Conservation (phyloP, 2,797 vertebrate genomes). For the Aeoliscus strigatus region DNA sequence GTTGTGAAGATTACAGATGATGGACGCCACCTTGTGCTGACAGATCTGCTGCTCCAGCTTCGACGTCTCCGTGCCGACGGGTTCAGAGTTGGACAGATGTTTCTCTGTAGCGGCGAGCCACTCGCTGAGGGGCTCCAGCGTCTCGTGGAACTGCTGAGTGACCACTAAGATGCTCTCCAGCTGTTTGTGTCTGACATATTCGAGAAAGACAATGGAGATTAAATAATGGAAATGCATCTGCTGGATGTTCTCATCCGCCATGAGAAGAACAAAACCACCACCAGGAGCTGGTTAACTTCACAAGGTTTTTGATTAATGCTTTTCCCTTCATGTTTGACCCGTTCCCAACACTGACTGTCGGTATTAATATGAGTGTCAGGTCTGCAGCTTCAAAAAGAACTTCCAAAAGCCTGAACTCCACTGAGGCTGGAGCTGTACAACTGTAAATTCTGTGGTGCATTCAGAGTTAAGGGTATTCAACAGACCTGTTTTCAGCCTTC, state of each 20-base stretch:
- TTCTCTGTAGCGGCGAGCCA: conserved; percentile 89
- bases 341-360: too few relatives aligned
- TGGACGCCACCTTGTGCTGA: conserved; percentile 83
- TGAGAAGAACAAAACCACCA: too few relatives aligned
- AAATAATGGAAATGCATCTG: background rate
- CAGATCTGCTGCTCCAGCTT: conserved; percentile 91
- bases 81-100: conserved; percentile 85
- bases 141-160: conserved; percentile 94
- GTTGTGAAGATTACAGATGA: background rate
- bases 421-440: too few relatives aligned
- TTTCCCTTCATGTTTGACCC: too few relatives aligned
- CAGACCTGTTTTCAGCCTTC: conserved; percentile 91
- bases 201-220: conserved; percentile 7
- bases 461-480: conserved; percentile 25
- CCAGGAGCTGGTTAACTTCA: too few relatives aligned
- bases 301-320: too few relatives aligned
- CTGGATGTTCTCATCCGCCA: too few relatives aligned
- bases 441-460: background rate
- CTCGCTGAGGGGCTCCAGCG: conserved; percentile 87
- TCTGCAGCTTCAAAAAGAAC: too few relatives aligned
- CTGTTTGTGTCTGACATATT: conserved; percentile 82
- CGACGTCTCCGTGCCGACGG: conserved; percentile 87
- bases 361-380: too few relatives aligned
- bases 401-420: too few relatives aligned
- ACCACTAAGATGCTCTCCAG: conserved; percentile 90